phyloP scores from a whole-genome alignment of 2,797 vertebrate species.

The Gambelia wislizenii region DNA sequence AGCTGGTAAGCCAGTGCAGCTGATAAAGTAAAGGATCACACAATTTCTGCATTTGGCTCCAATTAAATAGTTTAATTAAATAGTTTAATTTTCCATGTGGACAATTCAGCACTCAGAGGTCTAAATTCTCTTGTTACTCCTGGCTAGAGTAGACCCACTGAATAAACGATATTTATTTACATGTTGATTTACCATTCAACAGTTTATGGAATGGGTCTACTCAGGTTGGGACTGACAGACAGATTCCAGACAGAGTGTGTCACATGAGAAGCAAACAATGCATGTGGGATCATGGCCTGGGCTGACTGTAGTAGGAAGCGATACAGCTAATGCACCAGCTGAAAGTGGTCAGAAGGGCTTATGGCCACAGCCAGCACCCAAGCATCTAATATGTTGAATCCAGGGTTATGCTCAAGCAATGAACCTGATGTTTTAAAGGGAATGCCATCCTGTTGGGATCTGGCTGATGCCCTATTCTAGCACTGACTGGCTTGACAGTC shows the following conservation, averaged over 20 bases:
- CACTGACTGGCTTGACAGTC: neutral
- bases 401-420: neutral
- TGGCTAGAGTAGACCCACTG: too few species aligned
- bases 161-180: too few species aligned
- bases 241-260: neutral
- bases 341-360: neutral
- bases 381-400: neutral
- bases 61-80: too few species aligned
- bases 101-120: too few species aligned
- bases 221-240: too few species aligned
- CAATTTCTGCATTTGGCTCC: neutral
- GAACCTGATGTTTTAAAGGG: neutral
- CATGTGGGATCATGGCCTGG: neutral
- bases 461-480: neutral
- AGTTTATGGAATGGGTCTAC: too few species aligned
- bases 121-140: too few species aligned
- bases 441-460: neutral
- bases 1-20: neutral
- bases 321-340: neutral
- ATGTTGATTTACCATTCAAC: neutral
- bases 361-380: neutral
- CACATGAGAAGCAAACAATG: neutral
- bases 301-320: neutral
- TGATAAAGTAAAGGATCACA: neutral
- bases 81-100: too few species aligned